A percentile compares a stretch with the other conserved stretches of the same genome.
Evolutionary conservation across 2,888 invertebrate genomes (phyloP).

Genomic region (Craniophora ligustri): DNA sequence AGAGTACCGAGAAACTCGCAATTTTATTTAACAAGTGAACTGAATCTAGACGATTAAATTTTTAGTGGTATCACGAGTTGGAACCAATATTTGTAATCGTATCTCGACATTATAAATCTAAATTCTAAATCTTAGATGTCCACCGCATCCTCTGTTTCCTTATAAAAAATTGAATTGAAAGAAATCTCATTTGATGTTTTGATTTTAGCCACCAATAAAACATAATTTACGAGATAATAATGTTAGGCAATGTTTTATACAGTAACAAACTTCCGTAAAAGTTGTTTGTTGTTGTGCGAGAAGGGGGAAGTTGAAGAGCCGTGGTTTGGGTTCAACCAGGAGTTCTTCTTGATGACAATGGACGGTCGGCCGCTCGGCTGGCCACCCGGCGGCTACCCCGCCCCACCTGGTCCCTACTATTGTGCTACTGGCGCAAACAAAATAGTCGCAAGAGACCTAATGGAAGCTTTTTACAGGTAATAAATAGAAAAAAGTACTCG

Average conservation of each 20-base stretch:
- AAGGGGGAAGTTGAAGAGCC: slow-evolving; percentile 89
- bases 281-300: slow-evolving; percentile 85
- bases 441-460: slow-evolving; percentile 93
- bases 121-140: too few species aligned
- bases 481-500: too few species aligned
- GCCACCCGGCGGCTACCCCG: slow-evolving; percentile 91
- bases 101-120: too few species aligned
- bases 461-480: slow-evolving; percentile 92
- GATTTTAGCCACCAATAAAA: too few species aligned
- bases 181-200: too few species aligned
- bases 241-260: slow-evolving; percentile 12
- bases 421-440: slow-evolving; percentile 94
- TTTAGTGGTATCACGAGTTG: too few species aligned
- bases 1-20: too few species aligned
- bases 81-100: too few species aligned
- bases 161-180: too few species aligned
- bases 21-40: too few species aligned
- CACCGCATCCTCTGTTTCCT: too few species aligned
- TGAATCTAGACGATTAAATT: too few species aligned
- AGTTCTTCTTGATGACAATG: slow-evolving; percentile 78
- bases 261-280: slow-evolving; percentile 78
- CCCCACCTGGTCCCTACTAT: slow-evolving; percentile 94
- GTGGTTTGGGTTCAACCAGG: slow-evolving; percentile 93
- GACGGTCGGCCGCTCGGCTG: slow-evolving; percentile 91
- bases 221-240: not conserved